Base-by-base conservation (phyloP, 1,140 invertebrate species). In the Paracyclopina nana region DNA sequence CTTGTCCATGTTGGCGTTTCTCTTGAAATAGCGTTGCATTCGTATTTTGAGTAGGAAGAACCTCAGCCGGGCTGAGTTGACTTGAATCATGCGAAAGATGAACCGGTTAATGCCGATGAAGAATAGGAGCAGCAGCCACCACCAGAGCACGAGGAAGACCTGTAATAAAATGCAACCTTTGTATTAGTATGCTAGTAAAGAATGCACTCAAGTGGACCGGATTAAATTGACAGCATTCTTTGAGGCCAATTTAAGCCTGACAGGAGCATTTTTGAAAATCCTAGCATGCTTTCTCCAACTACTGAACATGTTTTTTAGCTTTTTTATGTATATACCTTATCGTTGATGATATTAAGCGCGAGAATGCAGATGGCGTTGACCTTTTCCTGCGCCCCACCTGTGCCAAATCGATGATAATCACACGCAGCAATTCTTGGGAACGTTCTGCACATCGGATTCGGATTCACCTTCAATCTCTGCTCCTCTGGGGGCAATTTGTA, bases 351-450 rank as follows among this genome's bases (percentile, higher is more conserved):
- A 22, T 52, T 52, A 6, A 52, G 26, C 6, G 50, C 31, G 16
- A 52, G 41, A 18, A 52, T 38, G 43, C 50, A 52, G 42, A 52
- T 44, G 11, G 31, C 50, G 30, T 52, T 52, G n/a, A 52, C 43
- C 11, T 18, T 25, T 18, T 44, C 31, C 14, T 52, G 42, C 24
- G 42, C 20, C 24, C 50, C 50, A n/a, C 50, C 48, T 11, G 38
- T 52, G 8, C 50, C 50, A 9, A 16, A 52, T 44, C 50, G 16
- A n/a, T 40, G 43, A 40, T 52, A 52, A 40, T 52, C 27, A 45
- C 50, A 52, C 2, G 34, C 22, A 29, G 50, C 16, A 24, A 52
- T 52, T 12, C 50, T 22, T 14, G 50, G 50, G 28, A 52, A 52
- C 12, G 38, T 52, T 14, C 43, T 45, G 18, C 50, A 52, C 50